A percentile compares a stretch with the other conserved stretches of the same genome.
Conservation (phyloP, 1,140 invertebrate species). For the Euura saliciscinereae region DNA sequence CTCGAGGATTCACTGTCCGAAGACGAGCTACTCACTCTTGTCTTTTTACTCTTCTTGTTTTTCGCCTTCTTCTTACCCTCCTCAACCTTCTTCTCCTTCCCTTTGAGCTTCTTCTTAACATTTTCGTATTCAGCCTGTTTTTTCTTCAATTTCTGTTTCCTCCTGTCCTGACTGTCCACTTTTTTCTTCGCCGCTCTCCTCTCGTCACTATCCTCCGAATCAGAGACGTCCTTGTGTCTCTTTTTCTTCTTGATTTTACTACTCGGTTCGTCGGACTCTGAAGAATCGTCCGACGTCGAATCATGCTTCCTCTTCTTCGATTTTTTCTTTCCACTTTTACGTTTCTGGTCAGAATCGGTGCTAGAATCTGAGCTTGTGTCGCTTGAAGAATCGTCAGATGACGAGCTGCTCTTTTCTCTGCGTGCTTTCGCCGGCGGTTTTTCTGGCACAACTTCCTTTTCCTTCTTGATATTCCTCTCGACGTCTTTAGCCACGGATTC, state of each 20-base stretch:
- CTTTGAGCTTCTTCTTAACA: slow-evolving; percentile 9
- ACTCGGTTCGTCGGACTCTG: neutral
- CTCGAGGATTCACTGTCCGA: neutral
- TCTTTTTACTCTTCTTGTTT: slow-evolving; percentile 11
- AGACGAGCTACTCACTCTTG: slow-evolving; percentile 11
- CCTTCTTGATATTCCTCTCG: neutral
- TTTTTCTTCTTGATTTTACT: slow-evolving; percentile 11
- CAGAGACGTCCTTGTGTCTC: neutral
- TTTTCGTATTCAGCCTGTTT: neutral
- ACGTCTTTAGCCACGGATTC: neutral
- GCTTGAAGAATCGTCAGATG: neutral
- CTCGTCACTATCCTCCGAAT: neutral
- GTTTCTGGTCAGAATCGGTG: neutral
- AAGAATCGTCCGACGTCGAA: slow-evolving; percentile 9
- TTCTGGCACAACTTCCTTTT: neutral
- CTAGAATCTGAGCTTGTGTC: neutral
- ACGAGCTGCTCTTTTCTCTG: neutral
- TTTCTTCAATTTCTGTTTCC: neutral
- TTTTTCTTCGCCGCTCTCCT: slow-evolving; percentile 10
- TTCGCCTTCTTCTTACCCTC: slow-evolving; percentile 12
- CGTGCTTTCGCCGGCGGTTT: neutral
- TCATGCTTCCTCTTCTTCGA: neutral
- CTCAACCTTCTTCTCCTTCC: neutral
- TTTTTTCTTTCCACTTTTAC: slow-evolving; percentile 13
- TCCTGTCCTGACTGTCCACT: neutral